phyloP scores from a whole-genome alignment of 2,888 invertebrate genomes.

The Callimorpha dominula region DNA sequence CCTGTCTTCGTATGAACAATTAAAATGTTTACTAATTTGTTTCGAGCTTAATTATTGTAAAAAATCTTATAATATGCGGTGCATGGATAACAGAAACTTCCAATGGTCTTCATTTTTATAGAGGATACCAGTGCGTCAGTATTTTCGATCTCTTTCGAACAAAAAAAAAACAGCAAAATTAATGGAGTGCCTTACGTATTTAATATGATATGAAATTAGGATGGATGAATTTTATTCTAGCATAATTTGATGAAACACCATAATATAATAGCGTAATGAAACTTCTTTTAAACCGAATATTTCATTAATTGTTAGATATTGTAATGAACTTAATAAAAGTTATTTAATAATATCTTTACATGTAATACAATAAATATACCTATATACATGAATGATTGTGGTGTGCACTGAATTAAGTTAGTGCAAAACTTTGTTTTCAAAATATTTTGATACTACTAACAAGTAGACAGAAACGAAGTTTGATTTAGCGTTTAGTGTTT shows the following conservation, averaged over 20 bases:
- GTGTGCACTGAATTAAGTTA: slow-evolving; percentile 65
- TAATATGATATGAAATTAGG: slow-evolving; percentile 86
- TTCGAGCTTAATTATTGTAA: slow-evolving; percentile 61
- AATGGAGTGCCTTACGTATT: slow-evolving; percentile 87
- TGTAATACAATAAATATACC: slow-evolving; percentile 55
- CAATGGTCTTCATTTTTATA: slow-evolving; percentile 81
- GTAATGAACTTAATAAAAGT: slow-evolving; percentile 74
- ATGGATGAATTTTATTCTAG: slow-evolving; percentile 85
- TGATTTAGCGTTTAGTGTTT: slow-evolving; percentile 43
- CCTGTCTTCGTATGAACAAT: slow-evolving; percentile 25
- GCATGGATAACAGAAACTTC: slow-evolving; percentile 74
- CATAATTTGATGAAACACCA: slow-evolving; percentile 86
- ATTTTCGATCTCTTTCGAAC: slow-evolving; percentile 79
- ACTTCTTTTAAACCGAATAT: slow-evolving; percentile 77
- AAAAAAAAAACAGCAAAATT: slow-evolving; percentile 80
- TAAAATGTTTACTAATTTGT: slow-evolving; percentile 44
- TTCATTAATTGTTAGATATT: slow-evolving; percentile 75
- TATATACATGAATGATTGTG: slow-evolving; percentile 56
- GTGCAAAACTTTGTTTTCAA: slow-evolving; percentile 49
- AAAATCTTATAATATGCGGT: slow-evolving; percentile 64
- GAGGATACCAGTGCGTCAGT: slow-evolving; percentile 69
- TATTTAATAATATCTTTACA: slow-evolving; percentile 66
- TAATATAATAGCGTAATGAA: slow-evolving; percentile 81
- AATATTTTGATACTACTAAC: slow-evolving; percentile 53
- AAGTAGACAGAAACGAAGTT: slow-evolving; percentile 41